Evolutionary conservation across 2,888 invertebrate genomes (phyloP), one percentile per base, ranked within the genome.

Genomic region (Diogma glabrata): DNA sequence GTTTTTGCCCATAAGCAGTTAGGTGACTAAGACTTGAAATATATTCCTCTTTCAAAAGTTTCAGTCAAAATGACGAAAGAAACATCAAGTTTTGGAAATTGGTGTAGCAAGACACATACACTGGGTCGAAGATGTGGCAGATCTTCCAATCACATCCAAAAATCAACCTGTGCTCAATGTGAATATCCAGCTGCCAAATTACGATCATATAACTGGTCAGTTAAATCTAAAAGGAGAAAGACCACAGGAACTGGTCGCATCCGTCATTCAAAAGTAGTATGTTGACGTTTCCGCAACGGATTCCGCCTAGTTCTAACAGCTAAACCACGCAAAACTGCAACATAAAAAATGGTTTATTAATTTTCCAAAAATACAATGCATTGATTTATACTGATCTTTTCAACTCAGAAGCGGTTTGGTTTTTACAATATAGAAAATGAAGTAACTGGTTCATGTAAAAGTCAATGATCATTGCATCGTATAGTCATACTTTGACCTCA

Each of bases 81-180:
- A 80, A 99, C 99, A 60, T 94, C 95, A 65, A 95, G 95, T 75
- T 99, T 99, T 86, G 99, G 99, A 82, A 99, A 99, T 78, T 89
- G 99, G 70, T 93, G 95, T 65, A 97, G 96, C 75, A 99, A 99
- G 87, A 96, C 99, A 67, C 99, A 99, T 79, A 99, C 97, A 33
- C 75, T 97, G 73, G 99, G 99, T 74, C 84, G 99, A 67, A 82
- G 99, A 64, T 99, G 99, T 79, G 99, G 99, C 59, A 82, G 94
- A 60, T 92, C 94, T 49, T 91, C 94, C 1, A 99, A 95, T 69
- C 99, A 99, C 73, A 97, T 99, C 63, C 97, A 99, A 71, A 97
- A 97, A 74, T 91, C 91, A 49, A 80, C 83, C 69, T 99, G 99
- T 76, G 87, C 97, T 43, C 91, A 95, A 67, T 99, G 99, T 74